Base-by-base conservation (phyloP, 1,140 invertebrate genomes). In the Drosophila pseudoobscura region DNA sequence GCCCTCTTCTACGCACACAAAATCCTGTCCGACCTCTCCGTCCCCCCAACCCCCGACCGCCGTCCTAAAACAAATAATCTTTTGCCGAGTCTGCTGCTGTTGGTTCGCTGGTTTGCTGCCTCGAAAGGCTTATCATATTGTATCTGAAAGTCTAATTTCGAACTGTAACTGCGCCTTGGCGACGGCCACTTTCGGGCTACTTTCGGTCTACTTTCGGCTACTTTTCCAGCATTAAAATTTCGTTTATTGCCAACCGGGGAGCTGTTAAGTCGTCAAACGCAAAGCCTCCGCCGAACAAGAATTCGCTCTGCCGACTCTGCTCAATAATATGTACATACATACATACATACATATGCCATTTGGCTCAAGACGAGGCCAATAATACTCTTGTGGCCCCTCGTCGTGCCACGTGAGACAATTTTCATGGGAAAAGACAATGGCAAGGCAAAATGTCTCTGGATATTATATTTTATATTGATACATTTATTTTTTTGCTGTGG, bases 191-290 rank as follows among this genome's bases (percentile, higher is more conserved):
- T 35, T 43, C 50, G 62, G 11, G 72, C 72, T 55, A 75, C 54
- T 75, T 75, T 64, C 64, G 71, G 24, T 2, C 55, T 74, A 74
- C 60, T 75, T 75, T 75, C 66, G 62, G 60, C 52, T 75, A 58
- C 70, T 63, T 64, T 74, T 41, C 29, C 52, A 51, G 73, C 72
- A 75, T 75, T 75, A 75, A 75, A 75, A 75, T 75, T 75, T 75
- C 73, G 73, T 75, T 75, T 75, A 75, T 75, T 75, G 63, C 72
- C 73, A 75, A 75, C 73, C 62, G 72, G 73, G 73, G 73, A 75
- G 72, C 73, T 75, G 73, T 75, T 75, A 75, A 68, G 72, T 75
- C 72, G 51, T 61, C 72, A 65, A 66, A 50, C 72, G 61, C 35
- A 55, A 59, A 59, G 57, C 57, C 57, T 39, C 29, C 41, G 4